phyloP scores from a whole-genome alignment of 2,113 vertebrate genomes.

The Thamnophis sirtalis region DNA sequence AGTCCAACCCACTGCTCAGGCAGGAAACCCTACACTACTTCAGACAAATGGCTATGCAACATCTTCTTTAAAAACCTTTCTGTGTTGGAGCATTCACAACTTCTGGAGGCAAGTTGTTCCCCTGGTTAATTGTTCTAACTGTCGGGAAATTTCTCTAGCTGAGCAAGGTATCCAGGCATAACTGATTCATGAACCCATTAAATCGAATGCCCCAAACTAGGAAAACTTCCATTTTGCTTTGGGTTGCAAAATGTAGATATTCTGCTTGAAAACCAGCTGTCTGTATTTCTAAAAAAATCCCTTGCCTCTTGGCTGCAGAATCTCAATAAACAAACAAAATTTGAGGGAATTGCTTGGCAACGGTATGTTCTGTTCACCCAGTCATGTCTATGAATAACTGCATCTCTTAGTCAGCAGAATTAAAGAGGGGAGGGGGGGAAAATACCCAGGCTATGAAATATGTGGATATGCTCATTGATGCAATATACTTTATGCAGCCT shows the following conservation, averaged over 20 bases:
- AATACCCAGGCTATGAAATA: no score
- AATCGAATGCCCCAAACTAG: neutral
- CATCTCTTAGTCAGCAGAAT: slow-evolving; percentile 2
- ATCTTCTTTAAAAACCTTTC: no score
- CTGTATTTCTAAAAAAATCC: neutral
- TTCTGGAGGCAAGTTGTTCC: no score
- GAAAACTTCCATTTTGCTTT: neutral
- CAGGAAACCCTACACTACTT: no score
- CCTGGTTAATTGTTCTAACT: no score
- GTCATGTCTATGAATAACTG: neutral
- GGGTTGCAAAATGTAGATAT: neutral
- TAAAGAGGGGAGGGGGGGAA: no score
- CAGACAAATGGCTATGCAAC: no score
- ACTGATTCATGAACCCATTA: neutral
- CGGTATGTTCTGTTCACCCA: neutral
- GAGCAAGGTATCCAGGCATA: neutral
- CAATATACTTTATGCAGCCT: neutral
- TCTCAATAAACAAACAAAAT: neutral
- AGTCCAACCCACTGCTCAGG: no score
- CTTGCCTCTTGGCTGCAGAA: neutral
- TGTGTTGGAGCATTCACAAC: no score
- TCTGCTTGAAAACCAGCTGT: neutral
- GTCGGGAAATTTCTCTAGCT: neutral
- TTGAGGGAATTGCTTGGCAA: neutral
- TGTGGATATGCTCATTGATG: neutral